Base-by-base conservation (phyloP, 2,888 invertebrate genomes). In the Oscheius sp. region DNA sequence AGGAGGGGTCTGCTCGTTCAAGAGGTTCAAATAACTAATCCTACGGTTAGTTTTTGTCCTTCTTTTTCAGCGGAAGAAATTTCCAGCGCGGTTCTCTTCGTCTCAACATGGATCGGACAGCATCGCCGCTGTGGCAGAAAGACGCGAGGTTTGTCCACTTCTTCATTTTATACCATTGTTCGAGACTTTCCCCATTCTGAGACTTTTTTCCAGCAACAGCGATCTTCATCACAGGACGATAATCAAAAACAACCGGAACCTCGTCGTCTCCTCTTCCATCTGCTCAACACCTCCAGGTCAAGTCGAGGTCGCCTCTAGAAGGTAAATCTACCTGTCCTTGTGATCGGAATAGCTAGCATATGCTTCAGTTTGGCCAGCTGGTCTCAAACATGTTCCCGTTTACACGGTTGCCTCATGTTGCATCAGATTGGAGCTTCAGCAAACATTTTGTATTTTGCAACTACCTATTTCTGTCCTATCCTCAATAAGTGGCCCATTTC, bases 21-120 rank as follows among this genome's bases (percentile, higher is more conserved):
- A 66, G 82, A 84, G 7, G 74, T 87, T 13, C 78, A 81, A 47
- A 70, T 87, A 29, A 77, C 78, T 1, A 87, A 87, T 79, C 86
- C 86, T 65, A 82, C 86, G 32, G 86, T 86, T 47, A 10, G n/a
- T 70, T 66, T 21, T 7, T 33, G 2, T 13, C 37, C 29, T 29
- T 35, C 10, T 53, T 33, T n/a, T 32, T 11, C 47, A 57, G 7
- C 47, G 4, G 50, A 48, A 55, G 42, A 3, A 42, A 5, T 21
- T 65, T 73, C 48, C 37, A 62, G 47, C 63, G 48, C 32, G 58
- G 48, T 21, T 50, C 51, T 9, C 29, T 72, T 29, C 33, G 21
- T 32, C 21, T 65, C 48, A 65, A 33, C 9, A 65, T 66, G 35
- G 58, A 66, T 10, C 35, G 66, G 1, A 21, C 21, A 13, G 47